phyloP scores from a whole-genome alignment of 1,140 invertebrate genomes.

The Penaeus chinensis region DNA sequence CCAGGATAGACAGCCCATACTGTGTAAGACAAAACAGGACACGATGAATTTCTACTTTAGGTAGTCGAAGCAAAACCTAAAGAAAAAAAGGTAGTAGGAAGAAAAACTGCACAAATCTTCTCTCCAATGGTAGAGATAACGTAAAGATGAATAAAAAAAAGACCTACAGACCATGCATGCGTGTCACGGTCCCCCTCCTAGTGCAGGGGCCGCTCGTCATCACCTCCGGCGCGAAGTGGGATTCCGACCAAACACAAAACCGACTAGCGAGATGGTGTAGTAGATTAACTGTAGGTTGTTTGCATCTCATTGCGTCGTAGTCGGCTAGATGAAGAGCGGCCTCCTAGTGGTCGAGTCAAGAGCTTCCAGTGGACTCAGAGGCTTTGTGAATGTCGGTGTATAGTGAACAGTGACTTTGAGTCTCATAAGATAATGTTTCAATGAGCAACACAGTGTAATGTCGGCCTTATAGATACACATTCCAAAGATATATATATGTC shows the following conservation, averaged over 20 bases:
- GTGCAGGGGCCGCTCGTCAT: no score
- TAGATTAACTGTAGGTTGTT: no score
- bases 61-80: background rate
- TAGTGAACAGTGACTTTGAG: background rate
- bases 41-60: no score
- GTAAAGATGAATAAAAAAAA: background rate
- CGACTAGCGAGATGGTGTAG: no score
- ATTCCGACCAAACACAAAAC: no score
- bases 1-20: background rate
- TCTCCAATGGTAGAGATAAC: constrained; percentile 16
- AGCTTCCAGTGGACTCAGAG: constrained; percentile 44
- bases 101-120: constrained; percentile 2
- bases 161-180: no score
- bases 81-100: constrained; percentile 1
- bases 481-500: background rate
- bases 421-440: background rate
- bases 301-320: background rate
- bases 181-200: no score
- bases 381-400: constrained; percentile 18
- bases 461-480: constrained; percentile 31
- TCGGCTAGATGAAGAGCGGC: background rate
- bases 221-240: no score
- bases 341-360: constrained; percentile 25
- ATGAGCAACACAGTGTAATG: constrained; percentile 1
- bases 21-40: background rate